A percentile compares a stretch with the other conserved stretches of the same genome.
Conservation (phyloP, 1,140 invertebrate species). For the Bombus terrestris region DNA sequence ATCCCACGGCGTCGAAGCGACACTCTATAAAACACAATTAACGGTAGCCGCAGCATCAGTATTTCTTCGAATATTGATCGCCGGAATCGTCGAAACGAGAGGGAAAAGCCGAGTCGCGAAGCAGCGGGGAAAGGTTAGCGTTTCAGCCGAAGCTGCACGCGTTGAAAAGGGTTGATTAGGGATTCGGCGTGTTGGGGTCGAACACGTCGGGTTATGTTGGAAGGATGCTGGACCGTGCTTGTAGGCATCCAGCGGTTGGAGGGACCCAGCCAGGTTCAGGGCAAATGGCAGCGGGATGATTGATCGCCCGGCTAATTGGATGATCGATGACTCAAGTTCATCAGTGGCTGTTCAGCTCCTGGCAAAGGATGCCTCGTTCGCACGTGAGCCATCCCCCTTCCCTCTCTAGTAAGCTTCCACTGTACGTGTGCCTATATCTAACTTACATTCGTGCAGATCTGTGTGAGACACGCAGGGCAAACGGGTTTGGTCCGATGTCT, state of each 20-base stretch:
- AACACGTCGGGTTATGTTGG: constrained; percentile 70
- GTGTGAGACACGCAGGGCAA: constrained; percentile 21
- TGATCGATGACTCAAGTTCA: constrained; percentile 82
- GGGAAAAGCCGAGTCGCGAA: constrained; percentile 55
- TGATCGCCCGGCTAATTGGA: constrained; percentile 81
- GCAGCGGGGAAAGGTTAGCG: constrained; percentile 43
- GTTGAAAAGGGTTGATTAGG: constrained; percentile 83
- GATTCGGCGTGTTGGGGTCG: constrained; percentile 79
- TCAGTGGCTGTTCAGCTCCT: constrained; percentile 72
- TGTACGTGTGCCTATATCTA: background rate
- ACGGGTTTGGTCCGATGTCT: constrained; percentile 40
- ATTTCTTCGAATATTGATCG: constrained; percentile 62
- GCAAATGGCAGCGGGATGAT: constrained; percentile 79
- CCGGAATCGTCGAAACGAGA: constrained; percentile 42
- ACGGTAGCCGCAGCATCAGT: constrained; percentile 27
- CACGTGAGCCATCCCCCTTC: constrained; percentile 54
- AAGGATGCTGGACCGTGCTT: constrained; percentile 76
- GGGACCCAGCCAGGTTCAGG: constrained; percentile 66
- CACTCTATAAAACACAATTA: constrained; percentile 35
- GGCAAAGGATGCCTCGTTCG: constrained; percentile 66
- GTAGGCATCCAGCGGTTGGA: constrained; percentile 66
- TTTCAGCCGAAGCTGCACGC: constrained; percentile 78
- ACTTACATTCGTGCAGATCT: background rate
- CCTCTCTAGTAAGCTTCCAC: constrained; percentile 19
- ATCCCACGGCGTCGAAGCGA: background rate